Evolutionary conservation across 2,888 invertebrate genomes (phyloP), one percentile per base, ranked within the genome.

Genomic region (Apocheima hispidaria): DNA sequence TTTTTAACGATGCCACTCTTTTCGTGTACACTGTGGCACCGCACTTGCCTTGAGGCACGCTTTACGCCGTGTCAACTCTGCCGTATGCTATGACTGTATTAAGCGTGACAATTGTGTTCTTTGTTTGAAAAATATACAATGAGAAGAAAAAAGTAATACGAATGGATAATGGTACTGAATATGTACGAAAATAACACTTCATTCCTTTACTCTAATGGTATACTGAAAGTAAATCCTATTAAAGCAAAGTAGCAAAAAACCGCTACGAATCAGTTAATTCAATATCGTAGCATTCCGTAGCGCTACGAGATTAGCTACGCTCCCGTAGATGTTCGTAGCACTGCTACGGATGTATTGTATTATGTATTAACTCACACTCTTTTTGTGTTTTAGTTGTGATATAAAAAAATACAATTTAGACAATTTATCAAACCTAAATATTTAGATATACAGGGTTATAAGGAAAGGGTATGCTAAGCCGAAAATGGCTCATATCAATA

Each of bases 261-360:
- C 12, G 36, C 18, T 40, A 21, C 41, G 55, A 56, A 56, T 56
- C 51, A 52, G 35, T 28, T 63, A 65, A 66, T 63, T 50, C 43
- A 57, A 58, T 63, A 61, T 46, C 55, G 57, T 50, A 61, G 61
- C 60, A 60, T 63, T 69, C 58, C 56, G 66, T 61, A 65, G 56
- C 60, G 56, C 63, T 66, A 70, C 68, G 65, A 68, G 70, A 65
- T 66, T 63, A 59, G 59, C 64, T 66, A 68, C 65, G 65, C 58
- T 60, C 58, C 52, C 63, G 58, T 56, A 63, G 66, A 49, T 38
- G 52, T 38, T 56, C 65, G 66, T 69, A 69, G 66, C 69, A 61
- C 56, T 60, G 65, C 64, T 70, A 64, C 69, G 69, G 66, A 69
- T 65, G 67, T 65, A 61, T 50, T 51, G 59, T 57, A 66, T 57